Evolutionary conservation across 2,797 vertebrate species (phyloP).

Genomic region (Peromyscus melanophrys): DNA sequence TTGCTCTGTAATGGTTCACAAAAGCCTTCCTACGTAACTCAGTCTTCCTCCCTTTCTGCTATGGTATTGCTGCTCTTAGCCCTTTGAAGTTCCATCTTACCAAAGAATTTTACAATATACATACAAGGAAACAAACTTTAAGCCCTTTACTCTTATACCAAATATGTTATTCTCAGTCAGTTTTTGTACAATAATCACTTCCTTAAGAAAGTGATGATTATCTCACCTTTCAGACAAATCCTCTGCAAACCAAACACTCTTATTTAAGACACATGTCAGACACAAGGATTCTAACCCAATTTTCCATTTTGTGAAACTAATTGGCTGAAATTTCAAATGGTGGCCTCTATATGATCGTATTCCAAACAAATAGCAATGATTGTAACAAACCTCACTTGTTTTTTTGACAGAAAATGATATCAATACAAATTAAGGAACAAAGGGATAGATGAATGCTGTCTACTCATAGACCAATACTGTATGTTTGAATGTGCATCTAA

Average conservation of each 20-base stretch:
- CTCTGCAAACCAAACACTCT: neutral
- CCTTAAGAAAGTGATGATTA: neutral
- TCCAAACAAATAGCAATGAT: neutral
- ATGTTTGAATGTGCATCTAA: neutral
- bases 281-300: neutral
- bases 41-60: neutral
- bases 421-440: neutral
- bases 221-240: neutral
- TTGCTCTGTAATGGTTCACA: neutral
- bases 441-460: neutral
- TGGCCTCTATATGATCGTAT: neutral
- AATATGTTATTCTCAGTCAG: neutral
- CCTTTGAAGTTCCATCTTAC: neutral
- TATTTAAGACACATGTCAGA: neutral
- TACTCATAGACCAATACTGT: neutral
- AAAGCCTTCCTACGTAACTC: neutral
- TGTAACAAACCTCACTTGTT: neutral
- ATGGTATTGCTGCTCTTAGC: neutral
- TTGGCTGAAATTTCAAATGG: neutral
- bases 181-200: neutral
- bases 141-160: neutral
- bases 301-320: slow-evolving; percentile 33
- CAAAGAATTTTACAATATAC: neutral
- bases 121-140: neutral
- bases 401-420: neutral